A percentile compares a stretch with the other conserved stretches of the same genome.
These are phyloP conservation scores for Halcyon senegalensis DNA, from an alignment of 2,113 vertebrate species.

Conservation along the genomic window DNA sequence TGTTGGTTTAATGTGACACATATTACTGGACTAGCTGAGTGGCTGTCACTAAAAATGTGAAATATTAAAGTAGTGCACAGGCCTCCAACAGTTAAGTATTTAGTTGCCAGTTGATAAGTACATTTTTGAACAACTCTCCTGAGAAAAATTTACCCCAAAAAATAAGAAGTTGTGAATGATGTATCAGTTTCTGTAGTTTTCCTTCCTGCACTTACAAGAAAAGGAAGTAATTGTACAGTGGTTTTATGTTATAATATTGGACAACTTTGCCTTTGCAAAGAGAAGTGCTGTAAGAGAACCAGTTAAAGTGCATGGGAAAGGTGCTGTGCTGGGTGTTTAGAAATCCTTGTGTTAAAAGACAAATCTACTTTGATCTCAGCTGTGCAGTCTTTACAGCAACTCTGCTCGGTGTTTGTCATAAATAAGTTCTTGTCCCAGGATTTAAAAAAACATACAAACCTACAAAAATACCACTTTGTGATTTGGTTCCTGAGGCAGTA, in stretches of 20 bases:
- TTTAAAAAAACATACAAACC: background rate
- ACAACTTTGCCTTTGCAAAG: background rate
- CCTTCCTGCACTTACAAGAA: background rate
- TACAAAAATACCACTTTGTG: background rate
- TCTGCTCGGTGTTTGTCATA: background rate
- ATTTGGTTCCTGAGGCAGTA: background rate
- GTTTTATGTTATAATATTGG: background rate
- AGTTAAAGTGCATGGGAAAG: background rate
- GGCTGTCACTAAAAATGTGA: background rate
- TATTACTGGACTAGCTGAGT: background rate
- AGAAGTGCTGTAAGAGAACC: background rate
- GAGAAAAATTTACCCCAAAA: background rate
- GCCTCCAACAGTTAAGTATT: background rate
- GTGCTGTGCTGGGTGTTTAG: background rate
- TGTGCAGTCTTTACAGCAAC: background rate
- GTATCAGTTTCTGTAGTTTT: background rate
- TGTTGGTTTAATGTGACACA: background rate
- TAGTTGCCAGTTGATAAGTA: background rate
- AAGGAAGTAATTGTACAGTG: background rate
- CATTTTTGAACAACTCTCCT: background rate
- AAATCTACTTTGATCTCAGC: background rate
- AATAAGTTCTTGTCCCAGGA: background rate
- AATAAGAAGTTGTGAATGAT: background rate
- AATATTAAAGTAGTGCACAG: background rate
- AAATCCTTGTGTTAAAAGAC: background rate